Percentiles rank a stretch among this genome's conserved stretches.
Conservation (phyloP, 2,888 invertebrate genomes). For the Ormyrus labotus region DNA sequence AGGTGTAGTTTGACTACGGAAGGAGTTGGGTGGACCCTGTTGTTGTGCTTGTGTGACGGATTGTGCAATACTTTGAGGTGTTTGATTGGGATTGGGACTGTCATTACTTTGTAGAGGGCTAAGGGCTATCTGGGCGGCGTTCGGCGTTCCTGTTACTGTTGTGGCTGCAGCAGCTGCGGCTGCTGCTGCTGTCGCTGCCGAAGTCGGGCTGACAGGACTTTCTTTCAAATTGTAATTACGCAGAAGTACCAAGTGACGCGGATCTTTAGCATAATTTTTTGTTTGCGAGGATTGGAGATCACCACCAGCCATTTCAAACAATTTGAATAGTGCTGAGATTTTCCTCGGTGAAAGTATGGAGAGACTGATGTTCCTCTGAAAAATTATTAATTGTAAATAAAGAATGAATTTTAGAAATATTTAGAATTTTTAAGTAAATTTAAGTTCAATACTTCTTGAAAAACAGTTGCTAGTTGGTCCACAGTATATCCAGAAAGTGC, state of each 20-base stretch:
- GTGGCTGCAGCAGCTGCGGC: constrained; percentile 72
- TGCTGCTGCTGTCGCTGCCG: constrained; percentile 78
- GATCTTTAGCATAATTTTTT: constrained; percentile 94
- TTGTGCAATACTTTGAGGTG: constrained; percentile 69
- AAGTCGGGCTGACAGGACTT: constrained; percentile 82
- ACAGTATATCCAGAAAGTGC: constrained; percentile 85
- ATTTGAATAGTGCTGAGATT: constrained; percentile 88
- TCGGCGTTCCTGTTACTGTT: constrained; percentile 77
- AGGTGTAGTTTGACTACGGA: constrained; percentile 70
- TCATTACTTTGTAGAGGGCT: constrained; percentile 79
- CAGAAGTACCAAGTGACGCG: constrained; percentile 85
- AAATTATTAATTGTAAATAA: constrained; percentile 59
- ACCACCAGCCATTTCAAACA: constrained; percentile 94
- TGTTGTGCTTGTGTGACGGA: constrained; percentile 70
- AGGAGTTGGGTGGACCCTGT: constrained; percentile 69
- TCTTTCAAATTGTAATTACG: constrained; percentile 79
- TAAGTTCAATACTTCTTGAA: constrained; percentile 80
- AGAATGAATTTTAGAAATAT: background rate
- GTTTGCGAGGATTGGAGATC: constrained; percentile 87
- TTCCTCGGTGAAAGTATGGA: constrained; percentile 94
- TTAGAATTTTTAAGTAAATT: background rate
- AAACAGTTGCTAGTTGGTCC: constrained; percentile 88
- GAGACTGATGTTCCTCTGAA: constrained; percentile 86
- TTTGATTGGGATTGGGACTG: constrained; percentile 77
- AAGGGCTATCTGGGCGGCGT: constrained; percentile 75